Conservation (phyloP, 2,113 vertebrate genomes). For the Seriola quinqueradiata region DNA sequence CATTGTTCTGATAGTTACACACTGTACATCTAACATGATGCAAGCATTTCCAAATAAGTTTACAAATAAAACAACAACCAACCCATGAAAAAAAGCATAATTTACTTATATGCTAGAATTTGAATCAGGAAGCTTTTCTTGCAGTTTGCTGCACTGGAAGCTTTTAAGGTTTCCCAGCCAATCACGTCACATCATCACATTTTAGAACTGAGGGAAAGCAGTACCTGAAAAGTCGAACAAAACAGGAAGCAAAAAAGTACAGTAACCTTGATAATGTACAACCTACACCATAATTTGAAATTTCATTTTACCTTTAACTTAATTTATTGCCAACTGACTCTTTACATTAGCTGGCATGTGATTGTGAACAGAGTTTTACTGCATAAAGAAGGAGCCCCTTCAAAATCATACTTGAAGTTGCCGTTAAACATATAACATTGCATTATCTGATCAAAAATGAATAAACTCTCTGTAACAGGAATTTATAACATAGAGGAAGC, state of each 20-base stretch:
- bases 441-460: neutral
- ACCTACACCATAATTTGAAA: neutral
- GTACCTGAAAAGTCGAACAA: neutral
- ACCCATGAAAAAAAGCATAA: slow-evolving; percentile 15
- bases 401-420: slow-evolving; percentile 10
- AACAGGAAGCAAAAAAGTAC: neutral
- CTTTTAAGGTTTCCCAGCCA: slow-evolving; percentile 1
- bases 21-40: slow-evolving; percentile 10
- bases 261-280: slow-evolving; percentile 20
- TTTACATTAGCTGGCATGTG: slow-evolving; percentile 16
- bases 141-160: slow-evolving; percentile 8
- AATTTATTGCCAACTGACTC: neutral
- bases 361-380: slow-evolving; percentile 30
- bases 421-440: neutral
- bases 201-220: slow-evolving; percentile 2
- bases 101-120: neutral
- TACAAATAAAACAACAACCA: neutral
- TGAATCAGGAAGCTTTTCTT: slow-evolving; percentile 1
- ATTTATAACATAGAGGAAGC: neutral
- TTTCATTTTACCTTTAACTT: neutral
- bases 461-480: neutral
- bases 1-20: slow-evolving; percentile 19
- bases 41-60: neutral
- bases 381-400: slow-evolving; percentile 36
- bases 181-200: slow-evolving; percentile 25